Base-by-base conservation (phyloP, 2,113 vertebrate species). In the Cinclus mexicanus region DNA sequence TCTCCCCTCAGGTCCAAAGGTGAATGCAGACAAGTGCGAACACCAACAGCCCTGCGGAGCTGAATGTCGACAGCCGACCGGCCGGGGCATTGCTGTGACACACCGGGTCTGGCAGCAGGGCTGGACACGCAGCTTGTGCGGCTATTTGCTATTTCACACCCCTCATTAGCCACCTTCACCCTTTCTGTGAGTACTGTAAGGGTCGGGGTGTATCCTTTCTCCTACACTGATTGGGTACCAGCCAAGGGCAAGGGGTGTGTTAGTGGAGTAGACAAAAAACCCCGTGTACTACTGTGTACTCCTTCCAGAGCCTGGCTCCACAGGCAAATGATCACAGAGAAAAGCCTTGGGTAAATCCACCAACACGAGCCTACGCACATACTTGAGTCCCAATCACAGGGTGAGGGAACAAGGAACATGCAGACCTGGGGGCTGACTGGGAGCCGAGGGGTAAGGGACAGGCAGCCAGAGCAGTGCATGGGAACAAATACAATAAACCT, bases 381-480 rank as follows among this genome's bases (percentile, higher is more conserved):
- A 3, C 23, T 19, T 5, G 3, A 37, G 44, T 24, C 4, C 1
- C 28, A 29, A 7, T 8, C 19, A 4, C 25, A 10, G 10, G 41
- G 12, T 19, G 44, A 44, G 42, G 18, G 55, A 41, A 55, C 25
- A 15, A 14, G 46, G 76, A 31, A 16, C 2, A 2, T 0, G 15
- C 56, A 16, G 42, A 22, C n/a, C 25, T 41, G 39, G 37, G 6
- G 20, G 35, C 35, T 33, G 47, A 9, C n/a, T n/a, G 33, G 22
- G 55, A 80, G 61, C 39, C 1, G 2, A 12, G 2, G 10, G 3
- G 8, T 17, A 23, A 56, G 42, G 21, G 33, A 41, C 18, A 19
- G 1, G 5, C 42, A 57, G 47, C 20, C 37, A n/a, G 25, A 4
- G 6, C 2, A 2, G 41, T 5, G 29, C 39, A 26, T 1, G 1